Conservation (phyloP, 2,113 vertebrate species). For the Protobothrops mucrosquamatus region DNA sequence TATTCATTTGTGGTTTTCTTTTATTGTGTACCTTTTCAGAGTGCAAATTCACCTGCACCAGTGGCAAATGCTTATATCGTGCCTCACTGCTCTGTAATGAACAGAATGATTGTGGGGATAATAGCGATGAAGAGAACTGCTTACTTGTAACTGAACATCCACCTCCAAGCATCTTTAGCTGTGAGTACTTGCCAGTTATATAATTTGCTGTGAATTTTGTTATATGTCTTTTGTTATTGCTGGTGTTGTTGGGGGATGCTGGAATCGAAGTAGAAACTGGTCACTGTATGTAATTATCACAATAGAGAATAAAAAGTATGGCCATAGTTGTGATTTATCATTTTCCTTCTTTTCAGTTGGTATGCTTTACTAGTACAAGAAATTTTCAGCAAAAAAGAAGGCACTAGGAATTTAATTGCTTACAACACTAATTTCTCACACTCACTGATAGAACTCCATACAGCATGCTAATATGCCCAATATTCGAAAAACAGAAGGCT, state of each 20-base stretch:
- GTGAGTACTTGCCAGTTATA: conserved; percentile 74
- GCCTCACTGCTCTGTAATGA: conserved; percentile 96
- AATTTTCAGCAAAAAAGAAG: background rate
- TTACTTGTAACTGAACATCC: conserved; percentile 93
- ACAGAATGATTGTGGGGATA: conserved; percentile 96
- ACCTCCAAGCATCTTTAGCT: conserved; percentile 90
- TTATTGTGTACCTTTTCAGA: conserved; percentile 73
- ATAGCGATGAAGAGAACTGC: conserved; percentile 96
- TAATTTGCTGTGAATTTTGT: background rate
- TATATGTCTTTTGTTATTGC: background rate
- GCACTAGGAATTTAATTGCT: background rate
- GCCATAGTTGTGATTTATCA: background rate
- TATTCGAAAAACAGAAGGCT: background rate
- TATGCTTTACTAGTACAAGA: background rate
- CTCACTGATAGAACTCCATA: background rate
- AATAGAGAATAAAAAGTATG: background rate
- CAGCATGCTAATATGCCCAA: background rate
- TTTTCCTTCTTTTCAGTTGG: background rate
- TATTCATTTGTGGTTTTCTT: conserved; percentile 35
- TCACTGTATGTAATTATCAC: background rate
- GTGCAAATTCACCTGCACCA: conserved; percentile 98
- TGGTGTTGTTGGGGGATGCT: background rate
- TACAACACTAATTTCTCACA: background rate
- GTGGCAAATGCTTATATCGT: conserved; percentile 93
- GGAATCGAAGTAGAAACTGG: background rate